A percentile compares a stretch with the other conserved stretches of the same genome.
phyloP scores from a whole-genome alignment of 2,113 vertebrate genomes.

The Synodontis membranacea region DNA sequence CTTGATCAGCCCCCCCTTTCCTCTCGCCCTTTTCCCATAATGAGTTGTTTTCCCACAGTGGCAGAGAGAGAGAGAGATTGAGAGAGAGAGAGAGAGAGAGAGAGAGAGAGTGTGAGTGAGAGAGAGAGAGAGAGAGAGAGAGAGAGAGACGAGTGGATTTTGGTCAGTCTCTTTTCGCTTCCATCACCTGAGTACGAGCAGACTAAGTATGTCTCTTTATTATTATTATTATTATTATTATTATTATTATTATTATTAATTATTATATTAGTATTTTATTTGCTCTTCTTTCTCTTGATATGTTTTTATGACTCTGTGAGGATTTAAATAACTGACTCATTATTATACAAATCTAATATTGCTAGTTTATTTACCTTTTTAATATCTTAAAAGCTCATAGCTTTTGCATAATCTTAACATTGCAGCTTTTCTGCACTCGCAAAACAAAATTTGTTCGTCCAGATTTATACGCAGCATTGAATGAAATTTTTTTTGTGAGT shows the following conservation, averaged over 20 bases:
- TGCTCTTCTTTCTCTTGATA: neutral
- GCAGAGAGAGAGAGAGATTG: too few relatives aligned
- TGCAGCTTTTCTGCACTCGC: neutral
- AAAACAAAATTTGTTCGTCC: neutral
- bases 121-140: conserved; percentile 29
- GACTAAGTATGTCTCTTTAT: conserved; percentile 25
- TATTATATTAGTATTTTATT: neutral
- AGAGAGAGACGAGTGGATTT: conserved; percentile 32
- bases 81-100: neutral
- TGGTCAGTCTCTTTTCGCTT: conserved; percentile 21
- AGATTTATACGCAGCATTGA: neutral
- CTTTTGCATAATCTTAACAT: neutral
- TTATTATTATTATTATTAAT: neutral
- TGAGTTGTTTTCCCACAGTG: conserved; percentile 77
- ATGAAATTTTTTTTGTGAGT: neutral
- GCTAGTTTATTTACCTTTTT: neutral
- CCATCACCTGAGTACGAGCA: conserved; percentile 19
- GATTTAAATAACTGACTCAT: neutral
- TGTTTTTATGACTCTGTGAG: neutral
- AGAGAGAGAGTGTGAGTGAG: conserved; percentile 2
- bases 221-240: neutral
- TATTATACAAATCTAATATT: neutral
- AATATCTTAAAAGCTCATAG: neutral
- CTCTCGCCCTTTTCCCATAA: conserved; percentile 60
- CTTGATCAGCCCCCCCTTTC: conserved; percentile 63